A percentile compares a stretch with the other conserved stretches of the same genome.
Evolutionary conservation across 2,888 invertebrate genomes (phyloP).

Genomic region (Conops quadrifasciatus): DNA sequence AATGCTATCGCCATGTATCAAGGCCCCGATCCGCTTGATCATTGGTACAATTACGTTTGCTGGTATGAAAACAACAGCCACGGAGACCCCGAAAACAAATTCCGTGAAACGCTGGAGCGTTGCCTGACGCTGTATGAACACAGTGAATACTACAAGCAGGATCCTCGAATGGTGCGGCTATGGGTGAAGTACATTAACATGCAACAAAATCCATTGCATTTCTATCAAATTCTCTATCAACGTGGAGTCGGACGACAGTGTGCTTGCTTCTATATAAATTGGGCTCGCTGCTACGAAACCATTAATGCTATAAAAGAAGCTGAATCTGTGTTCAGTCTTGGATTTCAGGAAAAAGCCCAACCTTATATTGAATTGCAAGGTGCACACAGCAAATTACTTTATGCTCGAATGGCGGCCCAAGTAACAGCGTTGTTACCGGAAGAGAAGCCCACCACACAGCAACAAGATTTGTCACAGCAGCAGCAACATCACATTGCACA

Average conservation of each 20-base stretch:
- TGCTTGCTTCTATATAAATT: constrained; percentile 85
- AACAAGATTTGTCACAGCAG: constrained; percentile 48
- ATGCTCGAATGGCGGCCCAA: constrained; percentile 69
- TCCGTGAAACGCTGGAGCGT: constrained; percentile 84
- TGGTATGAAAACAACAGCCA: constrained; percentile 87
- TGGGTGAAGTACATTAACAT: constrained; percentile 92
- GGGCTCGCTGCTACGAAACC: constrained; percentile 89
- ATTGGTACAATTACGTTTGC: constrained; percentile 89
- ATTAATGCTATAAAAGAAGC: constrained; percentile 84
- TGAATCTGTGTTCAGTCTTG: constrained; percentile 82
- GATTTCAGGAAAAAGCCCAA: constrained; percentile 80
- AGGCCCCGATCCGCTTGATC: constrained; percentile 88
- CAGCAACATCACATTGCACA: constrained; percentile 27
- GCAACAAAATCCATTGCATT: constrained; percentile 78
- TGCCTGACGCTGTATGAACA: constrained; percentile 85
- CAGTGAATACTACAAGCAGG: constrained; percentile 83
- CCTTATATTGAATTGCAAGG: constrained; percentile 79
- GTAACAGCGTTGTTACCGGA: constrained; percentile 68
- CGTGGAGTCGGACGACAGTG: constrained; percentile 83
- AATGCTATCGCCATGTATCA: constrained; percentile 81
- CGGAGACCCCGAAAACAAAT: constrained; percentile 88
- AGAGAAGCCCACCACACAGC: constrained; percentile 39
- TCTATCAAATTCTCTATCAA: constrained; percentile 83
- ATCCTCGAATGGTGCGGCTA: constrained; percentile 83
- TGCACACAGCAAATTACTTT: constrained; percentile 76